phyloP scores from a whole-genome alignment of 1,140 invertebrate species.

The Apis laboriosa region DNA sequence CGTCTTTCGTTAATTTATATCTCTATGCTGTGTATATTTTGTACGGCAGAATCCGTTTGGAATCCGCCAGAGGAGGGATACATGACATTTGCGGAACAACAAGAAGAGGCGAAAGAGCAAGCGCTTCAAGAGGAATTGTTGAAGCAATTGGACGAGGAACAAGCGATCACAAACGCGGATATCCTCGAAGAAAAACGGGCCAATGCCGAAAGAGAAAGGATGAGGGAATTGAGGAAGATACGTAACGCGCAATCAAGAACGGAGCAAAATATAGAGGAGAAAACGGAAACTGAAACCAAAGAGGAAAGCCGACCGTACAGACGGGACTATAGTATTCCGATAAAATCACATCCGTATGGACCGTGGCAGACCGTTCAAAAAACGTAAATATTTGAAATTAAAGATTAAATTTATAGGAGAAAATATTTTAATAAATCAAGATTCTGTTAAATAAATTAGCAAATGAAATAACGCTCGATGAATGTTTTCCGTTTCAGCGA shows the following conservation, averaged over 20 bases:
- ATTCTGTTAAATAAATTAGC: background rate
- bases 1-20: background rate
- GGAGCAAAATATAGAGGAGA: slow-evolving; percentile 43
- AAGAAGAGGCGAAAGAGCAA: slow-evolving; percentile 76
- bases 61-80: slow-evolving; percentile 85
- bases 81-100: slow-evolving; percentile 84
- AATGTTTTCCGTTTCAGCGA: slow-evolving; percentile 73
- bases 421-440: background rate
- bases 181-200: slow-evolving; percentile 78
- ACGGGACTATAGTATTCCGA: slow-evolving; percentile 78
- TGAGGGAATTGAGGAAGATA: slow-evolving; percentile 79
- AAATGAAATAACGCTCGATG: slow-evolving; percentile 2
- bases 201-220: slow-evolving; percentile 76
- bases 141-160: slow-evolving; percentile 81
- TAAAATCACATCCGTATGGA: slow-evolving; percentile 84
- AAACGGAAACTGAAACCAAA: slow-evolving; percentile 63
- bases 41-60: slow-evolving; percentile 83
- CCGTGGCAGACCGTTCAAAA: slow-evolving; percentile 83
- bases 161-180: slow-evolving; percentile 73
- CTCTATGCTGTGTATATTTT: background rate
- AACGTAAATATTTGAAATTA: slow-evolving; percentile 74
- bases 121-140: slow-evolving; percentile 79
- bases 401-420: background rate
- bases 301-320: slow-evolving; percentile 78
- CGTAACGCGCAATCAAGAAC: slow-evolving; percentile 60